A percentile compares a stretch with the other conserved stretches of the same genome.
These are phyloP conservation scores for Halichoerus grypus DNA, from an alignment of 2,113 vertebrate species.

Conservation along the genomic window DNA sequence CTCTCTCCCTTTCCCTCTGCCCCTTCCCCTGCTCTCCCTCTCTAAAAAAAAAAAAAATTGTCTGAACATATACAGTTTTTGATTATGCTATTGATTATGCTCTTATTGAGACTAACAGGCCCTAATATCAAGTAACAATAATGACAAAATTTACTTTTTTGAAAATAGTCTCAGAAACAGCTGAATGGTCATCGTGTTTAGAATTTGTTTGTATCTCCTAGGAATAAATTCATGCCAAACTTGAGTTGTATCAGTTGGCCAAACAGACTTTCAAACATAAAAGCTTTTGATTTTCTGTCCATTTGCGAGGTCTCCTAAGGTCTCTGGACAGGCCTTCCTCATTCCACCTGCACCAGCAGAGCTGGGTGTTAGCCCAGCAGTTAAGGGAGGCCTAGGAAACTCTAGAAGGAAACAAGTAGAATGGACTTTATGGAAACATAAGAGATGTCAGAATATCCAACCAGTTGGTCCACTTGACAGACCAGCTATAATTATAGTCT, in stretches of 20 bases:
- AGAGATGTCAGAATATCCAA: not conserved
- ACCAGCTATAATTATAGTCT: not conserved
- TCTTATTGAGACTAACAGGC: not conserved
- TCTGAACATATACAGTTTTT: not conserved
- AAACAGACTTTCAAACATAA: slow-evolving; percentile 18
- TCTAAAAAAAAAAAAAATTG: slow-evolving; percentile 12
- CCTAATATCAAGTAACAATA: not conserved
- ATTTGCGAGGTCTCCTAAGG: not conserved
- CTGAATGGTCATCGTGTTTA: not conserved
- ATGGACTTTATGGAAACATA: not conserved
- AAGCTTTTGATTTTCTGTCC: slow-evolving; percentile 12
- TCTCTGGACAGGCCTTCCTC: not conserved
- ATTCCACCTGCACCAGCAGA: not conserved
- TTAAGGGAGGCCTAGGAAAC: not conserved
- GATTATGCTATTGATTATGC: not conserved
- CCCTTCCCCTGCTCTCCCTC: not conserved
- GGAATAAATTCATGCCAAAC: not conserved
- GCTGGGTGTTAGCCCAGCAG: not conserved
- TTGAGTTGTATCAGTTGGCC: not conserved
- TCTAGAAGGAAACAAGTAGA: not conserved
- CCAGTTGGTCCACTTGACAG: not conserved
- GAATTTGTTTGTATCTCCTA: not conserved
- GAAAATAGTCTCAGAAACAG: not conserved
- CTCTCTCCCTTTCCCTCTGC: not conserved
- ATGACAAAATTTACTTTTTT: not conserved